phyloP scores from a whole-genome alignment of 37 sponge, comb jelly and placozoan species.

The Haliclona indistincta region DNA sequence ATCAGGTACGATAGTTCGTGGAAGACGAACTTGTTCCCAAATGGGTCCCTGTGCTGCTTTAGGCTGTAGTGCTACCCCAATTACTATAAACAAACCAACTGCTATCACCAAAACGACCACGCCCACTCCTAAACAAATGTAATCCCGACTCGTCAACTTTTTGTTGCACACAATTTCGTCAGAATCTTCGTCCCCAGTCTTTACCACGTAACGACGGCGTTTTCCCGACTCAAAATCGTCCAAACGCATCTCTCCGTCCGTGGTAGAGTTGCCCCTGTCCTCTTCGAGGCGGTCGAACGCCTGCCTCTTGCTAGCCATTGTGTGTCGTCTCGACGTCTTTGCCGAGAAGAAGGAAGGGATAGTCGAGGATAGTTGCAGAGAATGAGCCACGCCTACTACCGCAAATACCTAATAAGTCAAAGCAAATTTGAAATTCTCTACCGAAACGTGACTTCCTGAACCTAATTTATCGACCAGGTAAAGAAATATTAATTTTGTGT shows the following conservation, averaged over 20 bases:
- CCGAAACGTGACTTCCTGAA: too few species aligned
- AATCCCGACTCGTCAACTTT: slow-evolving; percentile 27
- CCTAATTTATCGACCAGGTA: too few species aligned
- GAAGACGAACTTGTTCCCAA: slow-evolving; percentile 77
- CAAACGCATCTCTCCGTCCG: not conserved
- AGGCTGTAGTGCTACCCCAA: slow-evolving; percentile 10
- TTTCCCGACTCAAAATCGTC: not conserved
- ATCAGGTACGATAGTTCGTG: slow-evolving; percentile 43
- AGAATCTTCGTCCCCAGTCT: not conserved
- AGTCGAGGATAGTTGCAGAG: too few species aligned
- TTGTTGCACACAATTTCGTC: too few species aligned
- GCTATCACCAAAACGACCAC: slow-evolving; percentile 15
- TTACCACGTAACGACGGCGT: not conserved
- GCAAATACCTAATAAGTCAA: too few species aligned
- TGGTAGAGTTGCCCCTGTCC: not conserved
- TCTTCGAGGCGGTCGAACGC: not conserved
- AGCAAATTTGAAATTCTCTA: too few species aligned
- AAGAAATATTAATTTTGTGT: too few species aligned
- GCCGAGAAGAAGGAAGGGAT: too few species aligned
- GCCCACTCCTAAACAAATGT: slow-evolving; percentile 44
- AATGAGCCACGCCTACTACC: too few species aligned
- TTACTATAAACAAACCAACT: slow-evolving; percentile 22
- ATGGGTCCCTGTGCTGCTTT: not conserved
- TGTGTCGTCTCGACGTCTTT: too few species aligned
- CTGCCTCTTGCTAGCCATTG: not conserved